A percentile compares a stretch with the other conserved stretches of the same genome.
Conservation (phyloP, 1,140 invertebrate species). For the Trachymyrmex septentrionalis region DNA sequence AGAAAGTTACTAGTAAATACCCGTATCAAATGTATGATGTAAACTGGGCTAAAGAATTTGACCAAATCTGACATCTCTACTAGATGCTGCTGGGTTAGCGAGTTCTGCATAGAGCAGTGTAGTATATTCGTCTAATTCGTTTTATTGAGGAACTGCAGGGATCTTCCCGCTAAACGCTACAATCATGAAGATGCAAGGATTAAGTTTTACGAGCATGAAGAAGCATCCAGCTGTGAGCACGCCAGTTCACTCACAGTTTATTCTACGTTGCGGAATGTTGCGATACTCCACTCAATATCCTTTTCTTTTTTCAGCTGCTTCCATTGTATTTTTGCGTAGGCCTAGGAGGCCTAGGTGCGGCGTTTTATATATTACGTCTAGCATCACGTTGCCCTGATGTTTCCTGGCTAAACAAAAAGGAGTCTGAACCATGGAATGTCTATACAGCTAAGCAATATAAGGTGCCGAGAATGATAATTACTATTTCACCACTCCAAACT, state of each 20-base stretch:
- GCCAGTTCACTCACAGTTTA: neutral
- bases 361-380: conserved; percentile 89
- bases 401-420: conserved; percentile 90
- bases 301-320: conserved; percentile 88
- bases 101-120: too few species aligned
- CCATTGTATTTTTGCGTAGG: conserved; percentile 92
- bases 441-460: conserved; percentile 94
- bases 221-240: conserved; percentile 89
- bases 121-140: too few species aligned
- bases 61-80: too few species aligned
- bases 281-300: neutral
- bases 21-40: too few species aligned
- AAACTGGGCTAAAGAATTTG: too few species aligned
- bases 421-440: conserved; percentile 93
- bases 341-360: conserved; percentile 88
- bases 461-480: conserved; percentile 84
- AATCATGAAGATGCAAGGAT: conserved; percentile 57
- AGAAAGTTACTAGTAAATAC: too few species aligned
- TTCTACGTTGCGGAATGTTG: neutral
- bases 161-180: neutral
- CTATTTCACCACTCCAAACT: neutral
- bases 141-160: too few species aligned
- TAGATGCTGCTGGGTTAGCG: too few species aligned
- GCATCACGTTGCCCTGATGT: conserved; percentile 93
- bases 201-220: conserved; percentile 86